Percentiles rank a stretch among this genome's conserved stretches.
phyloP scores from a whole-genome alignment of 2,797 vertebrate genomes.

The Chanos chanos region DNA sequence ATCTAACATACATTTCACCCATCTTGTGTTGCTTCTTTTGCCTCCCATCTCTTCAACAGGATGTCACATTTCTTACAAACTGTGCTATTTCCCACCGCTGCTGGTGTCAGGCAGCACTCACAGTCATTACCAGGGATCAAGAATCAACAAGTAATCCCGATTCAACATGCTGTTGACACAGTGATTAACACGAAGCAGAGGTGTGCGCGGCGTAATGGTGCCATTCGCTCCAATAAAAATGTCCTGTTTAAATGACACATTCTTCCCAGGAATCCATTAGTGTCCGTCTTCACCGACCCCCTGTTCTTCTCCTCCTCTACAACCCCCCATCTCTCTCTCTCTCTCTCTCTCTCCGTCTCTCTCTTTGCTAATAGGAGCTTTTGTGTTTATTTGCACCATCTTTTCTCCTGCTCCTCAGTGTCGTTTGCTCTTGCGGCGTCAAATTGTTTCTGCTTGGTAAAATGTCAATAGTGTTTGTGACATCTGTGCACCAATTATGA shows the following conservation, averaged over 20 bases:
- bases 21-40: too few species aligned
- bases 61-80: slow-evolving; percentile 29
- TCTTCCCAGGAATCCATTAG: slow-evolving; percentile 56
- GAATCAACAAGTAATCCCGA: slow-evolving; percentile 48
- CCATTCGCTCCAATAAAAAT: slow-evolving; percentile 54
- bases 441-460: slow-evolving; percentile 66
- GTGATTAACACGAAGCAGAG: slow-evolving; percentile 56
- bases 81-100: slow-evolving; percentile 34
- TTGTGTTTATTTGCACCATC: slow-evolving; percentile 51
- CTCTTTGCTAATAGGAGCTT: slow-evolving; percentile 44
- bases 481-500: slow-evolving; percentile 64
- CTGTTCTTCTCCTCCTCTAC: slow-evolving; percentile 40
- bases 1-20: too few species aligned
- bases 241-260: slow-evolving; percentile 58
- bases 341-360: slow-evolving; percentile 35
- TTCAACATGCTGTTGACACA: slow-evolving; percentile 50
- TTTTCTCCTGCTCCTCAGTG: slow-evolving; percentile 42
- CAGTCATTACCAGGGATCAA: slow-evolving; percentile 40
- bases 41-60: not conserved
- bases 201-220: slow-evolving; percentile 55
- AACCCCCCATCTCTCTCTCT: slow-evolving; percentile 35
- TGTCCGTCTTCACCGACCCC: slow-evolving; percentile 53
- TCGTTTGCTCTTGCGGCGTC: slow-evolving; percentile 44
- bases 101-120: slow-evolving; percentile 32
- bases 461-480: slow-evolving; percentile 67